Evolutionary conservation across 1,140 invertebrate species (phyloP).

Genomic region (Probaryconus sp.): DNA sequence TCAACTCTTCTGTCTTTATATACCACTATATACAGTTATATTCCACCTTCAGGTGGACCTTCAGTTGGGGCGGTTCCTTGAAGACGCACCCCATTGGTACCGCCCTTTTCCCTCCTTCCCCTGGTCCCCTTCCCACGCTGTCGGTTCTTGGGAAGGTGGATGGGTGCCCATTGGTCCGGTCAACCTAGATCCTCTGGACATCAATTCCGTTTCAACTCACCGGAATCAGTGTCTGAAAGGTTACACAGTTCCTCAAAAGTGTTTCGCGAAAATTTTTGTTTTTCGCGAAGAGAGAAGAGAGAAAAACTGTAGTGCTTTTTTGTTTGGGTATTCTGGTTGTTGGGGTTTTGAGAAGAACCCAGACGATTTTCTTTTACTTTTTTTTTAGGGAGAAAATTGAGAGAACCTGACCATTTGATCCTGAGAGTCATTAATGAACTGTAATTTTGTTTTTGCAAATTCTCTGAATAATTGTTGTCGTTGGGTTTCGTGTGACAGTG

Average conservation of each 20-base stretch:
- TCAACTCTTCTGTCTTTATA: too few species aligned
- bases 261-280: conserved; percentile 1
- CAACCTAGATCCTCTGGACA: conserved; percentile 50
- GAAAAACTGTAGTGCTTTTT: too few species aligned
- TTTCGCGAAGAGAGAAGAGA: too few species aligned
- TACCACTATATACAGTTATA: too few species aligned
- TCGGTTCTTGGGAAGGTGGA: conserved; percentile 3
- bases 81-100: conserved; percentile 26
- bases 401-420: too few species aligned
- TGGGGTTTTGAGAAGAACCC: too few species aligned
- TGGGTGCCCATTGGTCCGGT: conserved; percentile 31
- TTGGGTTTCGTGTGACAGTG: neutral
- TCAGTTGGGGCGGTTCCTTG: conserved; percentile 42
- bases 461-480: too few species aligned
- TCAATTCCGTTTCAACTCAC: conserved; percentile 26
- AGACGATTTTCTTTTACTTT: too few species aligned
- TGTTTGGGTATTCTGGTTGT: too few species aligned
- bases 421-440: too few species aligned
- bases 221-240: conserved; percentile 3
- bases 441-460: too few species aligned
- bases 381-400: too few species aligned
- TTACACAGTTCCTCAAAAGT: conserved; percentile 22
- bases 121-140: conserved; percentile 24
- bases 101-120: conserved; percentile 42
- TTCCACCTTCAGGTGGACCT: conserved; percentile 13